A percentile compares a stretch with the other conserved stretches of the same genome.
Conservation (phyloP, 2,888 invertebrate genomes). For the Lasius fuliginosus region DNA sequence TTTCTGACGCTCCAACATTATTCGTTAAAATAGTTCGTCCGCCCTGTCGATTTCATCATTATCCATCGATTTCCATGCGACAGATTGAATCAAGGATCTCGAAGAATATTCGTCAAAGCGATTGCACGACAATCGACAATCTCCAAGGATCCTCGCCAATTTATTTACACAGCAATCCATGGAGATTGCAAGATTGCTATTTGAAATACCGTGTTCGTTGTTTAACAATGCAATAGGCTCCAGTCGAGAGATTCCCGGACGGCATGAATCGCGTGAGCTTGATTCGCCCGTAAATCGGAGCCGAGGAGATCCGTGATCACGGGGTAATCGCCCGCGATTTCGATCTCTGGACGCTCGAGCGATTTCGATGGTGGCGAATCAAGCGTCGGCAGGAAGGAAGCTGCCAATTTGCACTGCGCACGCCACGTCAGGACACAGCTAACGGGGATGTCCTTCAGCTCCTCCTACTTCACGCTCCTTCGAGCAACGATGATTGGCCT, state of each 20-base stretch:
- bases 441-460: slow-evolving; percentile 61
- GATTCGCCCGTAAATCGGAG: slow-evolving; percentile 57
- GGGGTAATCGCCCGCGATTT: slow-evolving; percentile 70
- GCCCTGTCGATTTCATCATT: not conserved
- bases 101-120: slow-evolving; percentile 7
- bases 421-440: slow-evolving; percentile 69
- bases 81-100: not conserved
- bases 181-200: slow-evolving; percentile 29
- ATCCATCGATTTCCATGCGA: slow-evolving; percentile 1
- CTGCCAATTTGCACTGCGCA: slow-evolving; percentile 75
- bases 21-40: not conserved
- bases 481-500: slow-evolving; percentile 60
- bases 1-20: slow-evolving; percentile 4
- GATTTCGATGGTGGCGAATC: slow-evolving; percentile 54
- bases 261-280: slow-evolving; percentile 47
- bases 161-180: slow-evolving; percentile 31
- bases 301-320: slow-evolving; percentile 63
- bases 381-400: slow-evolving; percentile 70
- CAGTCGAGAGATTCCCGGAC: slow-evolving; percentile 45
- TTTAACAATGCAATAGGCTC: slow-evolving; percentile 48
- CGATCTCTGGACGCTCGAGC: slow-evolving; percentile 58
- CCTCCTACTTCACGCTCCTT: slow-evolving; percentile 72
- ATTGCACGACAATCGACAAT: slow-evolving; percentile 33
- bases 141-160: slow-evolving; percentile 31
- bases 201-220: slow-evolving; percentile 21